Evolutionary conservation across 2,113 vertebrate genomes (phyloP).

Genomic region (Archilochus colubris): DNA sequence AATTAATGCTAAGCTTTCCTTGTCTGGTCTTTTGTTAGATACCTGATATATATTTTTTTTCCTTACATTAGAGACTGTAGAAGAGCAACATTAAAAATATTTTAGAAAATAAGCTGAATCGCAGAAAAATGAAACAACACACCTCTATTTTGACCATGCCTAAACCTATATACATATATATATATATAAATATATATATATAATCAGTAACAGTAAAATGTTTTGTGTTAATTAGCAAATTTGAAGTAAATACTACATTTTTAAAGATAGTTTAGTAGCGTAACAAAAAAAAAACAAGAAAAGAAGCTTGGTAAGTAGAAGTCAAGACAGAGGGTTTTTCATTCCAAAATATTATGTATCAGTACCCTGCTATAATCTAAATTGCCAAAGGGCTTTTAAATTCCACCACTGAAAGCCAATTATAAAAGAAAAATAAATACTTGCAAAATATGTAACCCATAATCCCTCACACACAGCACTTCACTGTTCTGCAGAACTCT

Average conservation of each 20-base stretch:
- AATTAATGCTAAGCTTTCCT: neutral
- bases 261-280: neutral
- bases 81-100: neutral
- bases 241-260: neutral
- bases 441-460: neutral
- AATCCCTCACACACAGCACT: neutral
- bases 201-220: too few relatives aligned
- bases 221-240: neutral
- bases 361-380: neutral
- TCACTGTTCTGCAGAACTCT: neutral
- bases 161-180: neutral
- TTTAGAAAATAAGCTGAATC: neutral
- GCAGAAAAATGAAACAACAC: neutral
- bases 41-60: neutral
- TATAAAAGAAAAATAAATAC: conserved; percentile 2
- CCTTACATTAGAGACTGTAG: neutral
- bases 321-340: neutral
- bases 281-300: neutral
- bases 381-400: conserved; percentile 18
- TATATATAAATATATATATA: neutral
- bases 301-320: neutral
- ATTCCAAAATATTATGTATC: neutral
- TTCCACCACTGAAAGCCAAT: neutral
- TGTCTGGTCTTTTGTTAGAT: neutral
- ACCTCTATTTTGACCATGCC: neutral